These are phyloP conservation scores for Halictus quadricinctus DNA, from an alignment of 2,888 invertebrate genomes.

Conservation along the genomic window DNA sequence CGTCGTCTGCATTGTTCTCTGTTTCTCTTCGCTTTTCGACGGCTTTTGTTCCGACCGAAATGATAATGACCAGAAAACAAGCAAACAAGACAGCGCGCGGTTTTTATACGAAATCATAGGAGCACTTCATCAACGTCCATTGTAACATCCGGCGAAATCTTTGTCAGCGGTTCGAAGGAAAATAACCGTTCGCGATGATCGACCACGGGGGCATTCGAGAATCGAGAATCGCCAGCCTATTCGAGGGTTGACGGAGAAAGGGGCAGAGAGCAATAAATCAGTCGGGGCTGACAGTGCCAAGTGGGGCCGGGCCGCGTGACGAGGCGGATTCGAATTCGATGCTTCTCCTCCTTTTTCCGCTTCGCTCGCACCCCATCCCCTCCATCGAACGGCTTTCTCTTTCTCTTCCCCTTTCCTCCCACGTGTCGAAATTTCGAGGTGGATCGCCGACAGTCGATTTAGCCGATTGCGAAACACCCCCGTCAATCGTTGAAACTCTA, in stretches of 20 bases:
- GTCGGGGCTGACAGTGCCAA: conserved; percentile 73
- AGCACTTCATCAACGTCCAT: conserved; percentile 1
- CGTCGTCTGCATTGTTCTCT: neutral
- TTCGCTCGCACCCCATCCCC: conserved; percentile 3
- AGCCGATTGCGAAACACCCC: neutral
- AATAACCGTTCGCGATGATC: conserved; percentile 7
- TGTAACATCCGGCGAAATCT: neutral
- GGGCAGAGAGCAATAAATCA: conserved; percentile 75
- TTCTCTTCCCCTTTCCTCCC: neutral
- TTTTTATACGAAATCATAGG: neutral
- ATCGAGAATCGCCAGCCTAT: conserved; percentile 28
- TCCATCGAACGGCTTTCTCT: neutral
- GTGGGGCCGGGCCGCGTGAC: conserved; percentile 72
- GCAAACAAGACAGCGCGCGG: neutral
- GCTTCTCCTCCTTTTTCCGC: conserved; percentile 31
- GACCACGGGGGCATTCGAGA: neutral
- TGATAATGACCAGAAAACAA: neutral
- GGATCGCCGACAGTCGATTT: neutral
- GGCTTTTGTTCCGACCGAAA: neutral
- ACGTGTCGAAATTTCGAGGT: conserved; percentile 25
- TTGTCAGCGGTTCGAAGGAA: neutral
- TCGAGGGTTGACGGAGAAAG: conserved; percentile 53
- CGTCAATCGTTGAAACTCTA: neutral
- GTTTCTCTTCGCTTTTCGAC: too few relatives aligned
- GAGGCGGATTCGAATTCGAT: conserved; percentile 52